Evolutionary conservation across 2,113 vertebrate species (phyloP).

Genomic region (Tylochromis polylepis): DNA sequence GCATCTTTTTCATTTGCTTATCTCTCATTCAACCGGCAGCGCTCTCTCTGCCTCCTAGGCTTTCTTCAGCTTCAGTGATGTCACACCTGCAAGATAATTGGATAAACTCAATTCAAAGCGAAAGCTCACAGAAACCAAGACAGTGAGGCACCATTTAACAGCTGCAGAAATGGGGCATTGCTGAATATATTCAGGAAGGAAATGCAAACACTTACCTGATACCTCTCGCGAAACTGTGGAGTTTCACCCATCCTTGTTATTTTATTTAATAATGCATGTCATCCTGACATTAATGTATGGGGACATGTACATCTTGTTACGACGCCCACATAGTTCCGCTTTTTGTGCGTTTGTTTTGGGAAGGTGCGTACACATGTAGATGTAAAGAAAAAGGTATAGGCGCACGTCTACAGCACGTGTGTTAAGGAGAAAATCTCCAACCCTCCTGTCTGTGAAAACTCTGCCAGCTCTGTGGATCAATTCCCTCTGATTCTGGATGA

Average conservation of each 20-base stretch:
- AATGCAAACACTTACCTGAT: background rate
- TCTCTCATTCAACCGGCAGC: slow-evolving; percentile 56
- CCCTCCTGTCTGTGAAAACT: slow-evolving; percentile 10
- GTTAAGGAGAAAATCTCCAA: slow-evolving; percentile 10
- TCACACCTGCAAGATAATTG: slow-evolving; percentile 71
- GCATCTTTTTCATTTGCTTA: slow-evolving; percentile 71
- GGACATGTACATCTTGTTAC: background rate
- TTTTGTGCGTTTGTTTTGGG: background rate
- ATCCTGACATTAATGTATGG: background rate
- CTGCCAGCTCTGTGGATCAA: slow-evolving; percentile 56
- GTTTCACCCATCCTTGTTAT: background rate
- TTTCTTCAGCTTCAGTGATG: slow-evolving; percentile 62
- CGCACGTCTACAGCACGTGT: background rate
- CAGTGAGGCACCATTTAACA: slow-evolving; percentile 40
- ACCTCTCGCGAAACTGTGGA: background rate
- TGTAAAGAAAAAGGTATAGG: background rate
- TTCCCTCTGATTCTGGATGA: slow-evolving; percentile 64
- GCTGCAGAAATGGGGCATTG: slow-evolving; percentile 26
- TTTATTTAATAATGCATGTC: slow-evolving; percentile 21
- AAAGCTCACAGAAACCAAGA: slow-evolving; percentile 31
- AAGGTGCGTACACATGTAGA: background rate
- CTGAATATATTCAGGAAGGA: slow-evolving; percentile 8
- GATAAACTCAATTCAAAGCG: slow-evolving; percentile 64
- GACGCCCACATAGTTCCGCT: background rate
- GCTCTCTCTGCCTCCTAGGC: slow-evolving; percentile 46